These are phyloP conservation scores for Sthenelais limicola DNA, from an alignment of 2,888 invertebrate species.

Conservation along the genomic window DNA sequence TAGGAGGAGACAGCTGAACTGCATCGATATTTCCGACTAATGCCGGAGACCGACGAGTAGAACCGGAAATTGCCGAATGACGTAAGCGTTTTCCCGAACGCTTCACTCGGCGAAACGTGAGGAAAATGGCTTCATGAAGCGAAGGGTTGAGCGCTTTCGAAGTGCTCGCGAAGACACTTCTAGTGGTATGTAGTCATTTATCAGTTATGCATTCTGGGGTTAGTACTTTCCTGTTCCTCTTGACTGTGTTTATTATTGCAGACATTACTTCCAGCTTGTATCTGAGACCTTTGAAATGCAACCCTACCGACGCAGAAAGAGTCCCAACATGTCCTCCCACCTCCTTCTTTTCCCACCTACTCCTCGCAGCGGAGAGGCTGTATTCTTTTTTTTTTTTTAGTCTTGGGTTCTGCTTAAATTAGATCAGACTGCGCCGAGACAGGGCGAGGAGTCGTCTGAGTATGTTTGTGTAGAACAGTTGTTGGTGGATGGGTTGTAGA, in stretches of 20 bases:
- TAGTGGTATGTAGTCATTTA: slow-evolving; percentile 22
- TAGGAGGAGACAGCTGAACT: no score
- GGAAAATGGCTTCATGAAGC: slow-evolving; percentile 30
- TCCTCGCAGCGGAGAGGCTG: slow-evolving; percentile 19
- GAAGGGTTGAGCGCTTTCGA: slow-evolving; percentile 29
- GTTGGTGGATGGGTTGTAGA: not conserved
- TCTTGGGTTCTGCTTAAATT: slow-evolving; percentile 27
- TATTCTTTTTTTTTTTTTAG: slow-evolving; percentile 23
- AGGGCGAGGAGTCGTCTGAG: not conserved
- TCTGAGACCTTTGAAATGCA: slow-evolving; percentile 8
- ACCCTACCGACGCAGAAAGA: slow-evolving; percentile 31
- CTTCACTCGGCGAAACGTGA: slow-evolving; percentile 29
- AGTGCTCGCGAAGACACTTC: slow-evolving; percentile 37
- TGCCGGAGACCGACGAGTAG: no score
- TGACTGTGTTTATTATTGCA: not conserved
- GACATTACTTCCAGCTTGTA: not conserved
- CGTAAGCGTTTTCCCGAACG: slow-evolving; percentile 21
- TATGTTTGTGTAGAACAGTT: not conserved
- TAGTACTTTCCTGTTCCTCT: not conserved
- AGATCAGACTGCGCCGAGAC: not conserved
- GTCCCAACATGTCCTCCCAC: no score
- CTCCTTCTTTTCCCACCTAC: no score
- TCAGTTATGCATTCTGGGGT: slow-evolving; percentile 8
- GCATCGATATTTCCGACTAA: no score
- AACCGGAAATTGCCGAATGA: no score